Base-by-base conservation (phyloP, 2,113 vertebrate genomes). In the Calidris pygmaea region DNA sequence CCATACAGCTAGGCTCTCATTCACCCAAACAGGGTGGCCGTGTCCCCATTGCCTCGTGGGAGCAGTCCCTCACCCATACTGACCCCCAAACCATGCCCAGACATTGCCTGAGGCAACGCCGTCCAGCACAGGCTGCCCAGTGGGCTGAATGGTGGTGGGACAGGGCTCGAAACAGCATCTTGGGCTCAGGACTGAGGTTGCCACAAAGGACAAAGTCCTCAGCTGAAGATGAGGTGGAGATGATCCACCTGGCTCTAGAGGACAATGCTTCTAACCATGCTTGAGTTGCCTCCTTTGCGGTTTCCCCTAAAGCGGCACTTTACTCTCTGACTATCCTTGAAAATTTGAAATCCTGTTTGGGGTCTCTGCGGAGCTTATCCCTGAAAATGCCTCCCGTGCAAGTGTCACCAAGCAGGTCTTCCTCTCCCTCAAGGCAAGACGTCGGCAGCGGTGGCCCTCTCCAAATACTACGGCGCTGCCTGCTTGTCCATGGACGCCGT, bases 401-500 rank as follows among this genome's bases (percentile, higher is more conserved):
- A 14, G 56, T 47, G 43, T 95, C 66, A 32, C 62, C 43, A 34
- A 20, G 47, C 56, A 32, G 37, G n/a, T 24, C 9, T 52, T 63
- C 23, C 43, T 76, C 60, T 95, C 68, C 55, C 43, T 58, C n/a
- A 30, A 99, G 99, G 97, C 48, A 99, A 98, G 92, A 98, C 98
- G 2, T 73, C 68, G 3, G 92, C 94, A 2, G 98, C 98, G 0
- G 79, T 93, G 3, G 93, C 74, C 67, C 82, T 99, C 65, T 98
- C 98, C 12, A 96, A 48, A 59, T 91, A 98, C 87, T 99, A 99
- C 2, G 95, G 78, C 0, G 97, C 97, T 1, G 97, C 96, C 8
- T 98, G 97, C 93, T 79, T 99, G 78, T 98, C 73, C 84, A 87
- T 99, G 1, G 98, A 99, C 29, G 45, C 97, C 0, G 80, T 99